Evolutionary conservation across 2,888 invertebrate genomes (phyloP), one percentile per base, ranked within the genome.

Genomic region (Synergus umbraculus): DNA sequence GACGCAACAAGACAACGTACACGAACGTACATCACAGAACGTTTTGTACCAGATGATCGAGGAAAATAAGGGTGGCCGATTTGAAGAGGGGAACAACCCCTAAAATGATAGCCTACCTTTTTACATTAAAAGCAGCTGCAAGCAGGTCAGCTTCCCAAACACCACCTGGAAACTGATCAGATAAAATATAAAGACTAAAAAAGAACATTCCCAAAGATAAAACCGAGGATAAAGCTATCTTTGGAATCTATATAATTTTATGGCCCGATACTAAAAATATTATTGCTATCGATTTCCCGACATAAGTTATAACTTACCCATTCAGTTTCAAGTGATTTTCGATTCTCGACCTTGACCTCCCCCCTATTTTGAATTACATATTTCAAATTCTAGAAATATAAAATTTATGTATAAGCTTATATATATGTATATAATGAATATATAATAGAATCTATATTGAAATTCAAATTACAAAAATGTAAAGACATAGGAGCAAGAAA

Each of bases 1-100:
- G 78, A 73, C 77, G 69, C 77, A 78, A 82, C 78, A 80, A 79
- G 43, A 7, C 37, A 37, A 37, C 37, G 37, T 37, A 37, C 5
- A 37, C 0, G 7, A 37, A 37, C 37, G 37, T 37, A 37, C 5
- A 37, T 4, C 46, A 37, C 9, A 18, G 44, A 29, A n/a, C 76
- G 54, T 29, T 41, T 76, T 76, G 8, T 60, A 54, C 54, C 41
- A 63, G 58, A 46, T 43, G 58, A 76, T 76, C 43, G 43, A 43
- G 44, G 54, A 12, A 64, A 43, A 15, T 43, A 54, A 29, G 76
- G 44, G 18, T n/a, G 44, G 12, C n/a, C 37, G 49, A 49, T 54
- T n/a, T 37, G 1, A 54, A 54, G 15, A 73, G 49, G 54, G 54
- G 54, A 69, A 29, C 69, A 9, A 73, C 54, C 73, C 37, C n/a